Conservation (phyloP, 1,140 invertebrate species). For the Popillia japonica region DNA sequence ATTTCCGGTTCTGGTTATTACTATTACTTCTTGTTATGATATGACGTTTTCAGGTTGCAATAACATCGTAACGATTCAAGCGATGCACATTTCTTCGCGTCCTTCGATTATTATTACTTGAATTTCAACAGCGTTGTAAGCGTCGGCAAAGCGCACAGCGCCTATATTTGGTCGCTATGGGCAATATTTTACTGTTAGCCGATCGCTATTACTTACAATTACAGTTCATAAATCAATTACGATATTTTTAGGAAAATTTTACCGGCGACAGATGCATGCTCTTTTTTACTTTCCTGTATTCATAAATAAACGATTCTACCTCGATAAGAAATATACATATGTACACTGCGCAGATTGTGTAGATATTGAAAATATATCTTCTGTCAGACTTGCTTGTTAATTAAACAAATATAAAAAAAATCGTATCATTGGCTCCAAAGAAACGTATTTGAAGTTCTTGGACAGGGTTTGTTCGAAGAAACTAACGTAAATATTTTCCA, state of each 20-base stretch:
- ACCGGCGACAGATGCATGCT: neutral
- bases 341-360: too few relatives aligned
- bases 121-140: neutral
- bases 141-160: neutral
- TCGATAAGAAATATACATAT: too few relatives aligned
- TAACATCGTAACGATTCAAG: neutral
- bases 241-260: neutral
- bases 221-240: constrained; percentile 15
- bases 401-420: too few relatives aligned
- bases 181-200: constrained; percentile 10
- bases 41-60: neutral
- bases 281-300: too few relatives aligned
- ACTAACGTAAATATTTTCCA: too few relatives aligned
- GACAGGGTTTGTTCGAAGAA: too few relatives aligned
- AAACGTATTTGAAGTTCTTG: too few relatives aligned
- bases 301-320: too few relatives aligned
- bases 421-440: too few relatives aligned
- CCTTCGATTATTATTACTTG: neutral
- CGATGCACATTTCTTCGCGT: neutral
- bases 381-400: too few relatives aligned
- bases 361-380: too few relatives aligned
- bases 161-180: constrained; percentile 4
- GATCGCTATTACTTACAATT: neutral
- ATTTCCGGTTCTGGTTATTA: neutral
- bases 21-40: neutral